Base-by-base conservation (phyloP, 2,113 vertebrate species). In the Megalops atlanticus region DNA sequence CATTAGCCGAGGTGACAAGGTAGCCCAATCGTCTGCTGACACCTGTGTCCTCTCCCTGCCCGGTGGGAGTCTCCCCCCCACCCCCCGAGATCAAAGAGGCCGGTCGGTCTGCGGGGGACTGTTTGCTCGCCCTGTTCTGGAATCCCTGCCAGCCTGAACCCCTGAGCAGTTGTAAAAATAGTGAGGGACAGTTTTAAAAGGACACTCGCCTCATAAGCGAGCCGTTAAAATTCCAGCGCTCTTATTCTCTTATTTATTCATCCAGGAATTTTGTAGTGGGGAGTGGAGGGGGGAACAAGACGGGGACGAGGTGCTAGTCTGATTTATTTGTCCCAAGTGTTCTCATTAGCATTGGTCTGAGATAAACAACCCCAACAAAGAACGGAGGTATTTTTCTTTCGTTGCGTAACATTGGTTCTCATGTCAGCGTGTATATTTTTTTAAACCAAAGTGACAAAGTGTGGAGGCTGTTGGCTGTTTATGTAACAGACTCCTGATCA, bases 41-140 rank as follows among this genome's bases (percentile, higher is more conserved):
- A 64, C 58, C 88, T 92, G 89, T 72, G 82, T 87, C 87, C 87
- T 82, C 81, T 78, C 33, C 84, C 54, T 78, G 79, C 47, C 76
- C 68, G 83, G 49, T 18, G 10, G 76, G 72, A 75, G 71, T 3
- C 12, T 72, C 79, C 76, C 85, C 82, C 70, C 10, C 8, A 14
- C 7, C 68, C n/a, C n/a, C n/a, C n/a, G n/a, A n/a, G n/a, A n/a
- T n/a, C n/a, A n/a, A 36, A 39, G 36, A 52, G 27, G 15, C 18
- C 35, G 18, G 4, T 27, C 21, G 1, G 52, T 24, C 52, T n/a
- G 24, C 58, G 31, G 58, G 24, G 58, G 58, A n/a, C 58, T 11
- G 58, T 64, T 64, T 64, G 38, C 49, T 41, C 49, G 40, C 58
- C n/a, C 8, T 2, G 31, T 39, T 38, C 16, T 33, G 27, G 68